phyloP scores from a whole-genome alignment of 2,113 vertebrate species.

The Xenopus tropicalis region DNA sequence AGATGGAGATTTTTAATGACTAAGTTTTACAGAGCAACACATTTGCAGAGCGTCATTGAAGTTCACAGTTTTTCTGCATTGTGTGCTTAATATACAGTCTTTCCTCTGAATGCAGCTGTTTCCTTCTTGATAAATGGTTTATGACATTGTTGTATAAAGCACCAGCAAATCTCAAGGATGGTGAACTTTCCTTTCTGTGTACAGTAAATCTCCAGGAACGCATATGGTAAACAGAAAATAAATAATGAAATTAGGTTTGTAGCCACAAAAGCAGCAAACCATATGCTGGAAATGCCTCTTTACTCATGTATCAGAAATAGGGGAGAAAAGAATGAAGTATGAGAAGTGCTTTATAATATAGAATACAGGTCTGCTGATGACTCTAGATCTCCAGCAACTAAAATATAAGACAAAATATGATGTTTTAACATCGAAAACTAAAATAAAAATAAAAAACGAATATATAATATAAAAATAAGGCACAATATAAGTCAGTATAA shows the following conservation, averaged over 20 bases:
- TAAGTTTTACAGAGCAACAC: conserved; percentile 27
- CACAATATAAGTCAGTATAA: no score
- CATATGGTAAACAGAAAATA: not conserved
- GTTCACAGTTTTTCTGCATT: conserved; percentile 17
- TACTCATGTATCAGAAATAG: no score
- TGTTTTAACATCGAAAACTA: no score
- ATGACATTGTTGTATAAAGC: not conserved
- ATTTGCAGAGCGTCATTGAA: conserved; percentile 29
- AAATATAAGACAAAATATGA: no score
- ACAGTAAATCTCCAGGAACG: not conserved
- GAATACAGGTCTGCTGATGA: no score
- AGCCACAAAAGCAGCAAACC: not conserved
- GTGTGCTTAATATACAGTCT: conserved; percentile 7
- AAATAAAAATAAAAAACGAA: no score
- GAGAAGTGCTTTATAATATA: no score
- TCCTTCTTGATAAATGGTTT: conserved; percentile 7
- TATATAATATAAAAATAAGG: no score
- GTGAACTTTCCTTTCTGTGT: not conserved
- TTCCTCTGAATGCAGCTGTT: not conserved
- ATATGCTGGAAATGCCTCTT: not conserved
- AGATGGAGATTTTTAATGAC: conserved; percentile 22
- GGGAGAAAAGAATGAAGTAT: no score
- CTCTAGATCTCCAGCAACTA: no score
- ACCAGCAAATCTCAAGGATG: not conserved
- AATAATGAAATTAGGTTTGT: not conserved